Conservation (phyloP, 2,888 invertebrate genomes). For the Scotopteryx bipunctaria region DNA sequence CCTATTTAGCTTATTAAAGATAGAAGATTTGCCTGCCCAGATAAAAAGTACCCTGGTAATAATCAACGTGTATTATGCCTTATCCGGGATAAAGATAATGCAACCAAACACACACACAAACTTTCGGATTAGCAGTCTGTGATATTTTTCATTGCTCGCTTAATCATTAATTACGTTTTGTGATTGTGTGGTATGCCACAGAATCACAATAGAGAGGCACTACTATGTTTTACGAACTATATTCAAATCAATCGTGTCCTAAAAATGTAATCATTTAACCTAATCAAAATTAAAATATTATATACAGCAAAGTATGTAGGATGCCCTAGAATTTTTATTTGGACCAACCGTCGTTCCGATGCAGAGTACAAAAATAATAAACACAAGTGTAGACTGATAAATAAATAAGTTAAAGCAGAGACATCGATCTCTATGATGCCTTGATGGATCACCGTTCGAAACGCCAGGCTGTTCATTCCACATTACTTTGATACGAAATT, state of each 20-base stretch:
- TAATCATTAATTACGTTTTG: no score
- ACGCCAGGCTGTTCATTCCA: constrained; percentile 40
- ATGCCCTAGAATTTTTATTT: constrained; percentile 34
- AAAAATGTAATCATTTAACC: not conserved
- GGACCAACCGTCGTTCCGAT: constrained; percentile 2
- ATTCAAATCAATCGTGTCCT: not conserved
- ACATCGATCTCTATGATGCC: constrained; percentile 43
- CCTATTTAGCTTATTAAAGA: no score
- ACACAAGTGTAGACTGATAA: constrained; percentile 26
- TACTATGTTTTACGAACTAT: no score
- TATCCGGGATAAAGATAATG: no score
- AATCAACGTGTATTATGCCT: no score
- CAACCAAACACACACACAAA: no score
- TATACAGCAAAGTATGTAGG: constrained; percentile 3
- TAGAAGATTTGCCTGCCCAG: no score
- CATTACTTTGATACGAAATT: constrained; percentile 40
- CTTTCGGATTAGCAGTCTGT: no score
- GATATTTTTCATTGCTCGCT: not conserved
- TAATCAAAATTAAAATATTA: no score
- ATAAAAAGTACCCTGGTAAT: no score
- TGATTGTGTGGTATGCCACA: no score
- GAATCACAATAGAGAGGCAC: no score
- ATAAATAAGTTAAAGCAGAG: constrained; percentile 39
- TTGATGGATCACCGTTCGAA: constrained; percentile 41
- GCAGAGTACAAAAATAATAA: constrained; percentile 11